Base-by-base conservation (phyloP, 2,888 invertebrate genomes). In the Exephanes ischioxanthus region DNA sequence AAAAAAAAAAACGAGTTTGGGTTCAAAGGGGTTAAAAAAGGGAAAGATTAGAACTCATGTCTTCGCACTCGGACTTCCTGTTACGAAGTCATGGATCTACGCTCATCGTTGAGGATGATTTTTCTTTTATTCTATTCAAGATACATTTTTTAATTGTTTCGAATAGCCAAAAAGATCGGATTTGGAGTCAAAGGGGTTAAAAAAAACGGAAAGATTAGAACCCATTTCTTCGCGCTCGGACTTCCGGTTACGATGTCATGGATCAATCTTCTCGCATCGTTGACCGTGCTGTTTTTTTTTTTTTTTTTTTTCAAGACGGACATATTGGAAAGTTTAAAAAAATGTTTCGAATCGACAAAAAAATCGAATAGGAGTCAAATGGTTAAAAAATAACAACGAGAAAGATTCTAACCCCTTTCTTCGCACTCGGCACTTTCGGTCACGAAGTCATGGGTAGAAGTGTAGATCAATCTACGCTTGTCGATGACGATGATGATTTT, bases 381-480 rank as follows among this genome's bases (percentile, higher is more conserved):
- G 16, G 41, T 41, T 14, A 33, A n/a, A 63, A 63, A 33, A 33
- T 26, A 61, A 37, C 0, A 63, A 41, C 2, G 9, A 2, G 11
- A 45, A 45, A 3, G 3, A 53, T 3, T 70, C 55, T 45, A 68
- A 73, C 66, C 33, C 33, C 37, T 70, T 45, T 63, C 19, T 48
- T 26, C 14, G 9, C 71, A 48, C 14, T 66, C 37, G 48, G 73
- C 67, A 68, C 66, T 83, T 72, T 58, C 53, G 63, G 70, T 58
- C 53, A 6, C 7, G 37, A 37, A 45, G 16, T 68, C 45, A 63
- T 33, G 7, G 1, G 6, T 11, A 4, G 9, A 26, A 30, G 22
- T 0, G 33, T 33, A 33, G 33, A 33, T 11, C 41, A 30, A 51
- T 30, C n/a, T 16, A 70, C 30, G 7, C 16, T 70, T 4, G 3